Evolutionary conservation across 1,140 invertebrate species (phyloP), one percentile per base, ranked within the genome.

Genomic region (Philopotamus ludificatus): DNA sequence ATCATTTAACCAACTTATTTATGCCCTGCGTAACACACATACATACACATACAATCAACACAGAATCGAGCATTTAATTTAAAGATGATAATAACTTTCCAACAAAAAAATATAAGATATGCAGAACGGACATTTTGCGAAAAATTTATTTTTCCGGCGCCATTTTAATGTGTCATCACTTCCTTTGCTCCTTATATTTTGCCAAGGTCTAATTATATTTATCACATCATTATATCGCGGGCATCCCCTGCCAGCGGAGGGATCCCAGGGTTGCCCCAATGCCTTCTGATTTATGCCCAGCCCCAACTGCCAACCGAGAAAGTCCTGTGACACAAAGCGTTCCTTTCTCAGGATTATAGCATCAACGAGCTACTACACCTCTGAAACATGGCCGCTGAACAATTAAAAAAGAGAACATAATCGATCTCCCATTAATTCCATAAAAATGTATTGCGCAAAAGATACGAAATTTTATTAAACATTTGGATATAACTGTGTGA

Each of bases 261-360:
- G 44, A 12, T 47, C 44, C 16, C 18, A 16, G 44, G 44, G 12
- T 7, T 7, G 44, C 18, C 44, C 15, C 21, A 23, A 53, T 10
- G 22, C 22, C 50, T 8, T 53, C 50, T 53, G 50, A 53, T 53
- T 53, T 53, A 53, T 53, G 18, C 28, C 50, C 21, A 23, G 23
- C 12, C 22, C 22, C 28, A 34, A 34, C 28, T 34, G 28, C 28
- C 28, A 34, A 12, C 28, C 50, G 22, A 25, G 20, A 49, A 53
- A 53, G 50, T 53, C 50, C 50, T 25, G 50, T 53, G 50, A 53
- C 50, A 53, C n/a, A 53, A 53, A 25, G 50, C 50, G 50, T 53
- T 53, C 21, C 50, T 21, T 53, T 25, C 23, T 53, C 28, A 53
- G 50, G 50, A 53, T 53, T 53, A 53, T 23, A 10, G 22, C 50